Percentiles rank a stretch among this genome's conserved stretches.
phyloP scores from a whole-genome alignment of 1,140 invertebrate species.

The Lepidotrigona ventralis region DNA sequence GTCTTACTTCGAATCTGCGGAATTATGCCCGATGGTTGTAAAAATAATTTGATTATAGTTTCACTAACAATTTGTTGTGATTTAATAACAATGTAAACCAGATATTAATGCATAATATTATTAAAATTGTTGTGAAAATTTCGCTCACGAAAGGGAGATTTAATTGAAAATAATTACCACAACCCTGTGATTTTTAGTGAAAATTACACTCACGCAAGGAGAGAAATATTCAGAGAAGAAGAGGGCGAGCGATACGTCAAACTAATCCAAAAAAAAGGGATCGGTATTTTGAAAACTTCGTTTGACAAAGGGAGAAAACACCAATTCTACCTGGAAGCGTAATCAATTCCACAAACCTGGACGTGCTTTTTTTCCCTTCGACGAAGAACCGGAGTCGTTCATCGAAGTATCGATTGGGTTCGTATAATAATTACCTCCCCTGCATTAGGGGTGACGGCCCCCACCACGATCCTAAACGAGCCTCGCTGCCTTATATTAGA shows the following conservation, averaged over 20 bases:
- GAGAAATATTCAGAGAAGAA: neutral
- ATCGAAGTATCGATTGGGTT: slow-evolving; percentile 77
- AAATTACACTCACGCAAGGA: neutral
- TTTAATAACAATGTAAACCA: too few species aligned
- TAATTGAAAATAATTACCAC: neutral
- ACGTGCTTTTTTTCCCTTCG: slow-evolving; percentile 52
- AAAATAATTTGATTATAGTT: too few species aligned
- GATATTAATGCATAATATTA: neutral
- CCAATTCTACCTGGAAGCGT: neutral
- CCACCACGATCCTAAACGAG: slow-evolving; percentile 55
- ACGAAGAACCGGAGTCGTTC: slow-evolving; percentile 63
- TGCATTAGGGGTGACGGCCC: slow-evolving; percentile 73
- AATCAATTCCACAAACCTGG: slow-evolving; percentile 12
- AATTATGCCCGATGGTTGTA: neutral
- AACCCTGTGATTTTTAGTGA: neutral
- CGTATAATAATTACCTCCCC: slow-evolving; percentile 76
- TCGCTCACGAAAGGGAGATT: neutral
- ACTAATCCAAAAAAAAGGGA: neutral
- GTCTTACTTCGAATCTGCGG: neutral
- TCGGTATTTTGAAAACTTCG: neutral
- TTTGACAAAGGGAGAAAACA: neutral
- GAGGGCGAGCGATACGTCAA: neutral
- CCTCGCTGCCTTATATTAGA: slow-evolving; percentile 60
- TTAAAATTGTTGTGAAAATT: neutral
- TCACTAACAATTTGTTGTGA: too few species aligned